Base-by-base conservation (phyloP, 2,888 invertebrate species). In the Caenorhabditis macrosperma region DNA sequence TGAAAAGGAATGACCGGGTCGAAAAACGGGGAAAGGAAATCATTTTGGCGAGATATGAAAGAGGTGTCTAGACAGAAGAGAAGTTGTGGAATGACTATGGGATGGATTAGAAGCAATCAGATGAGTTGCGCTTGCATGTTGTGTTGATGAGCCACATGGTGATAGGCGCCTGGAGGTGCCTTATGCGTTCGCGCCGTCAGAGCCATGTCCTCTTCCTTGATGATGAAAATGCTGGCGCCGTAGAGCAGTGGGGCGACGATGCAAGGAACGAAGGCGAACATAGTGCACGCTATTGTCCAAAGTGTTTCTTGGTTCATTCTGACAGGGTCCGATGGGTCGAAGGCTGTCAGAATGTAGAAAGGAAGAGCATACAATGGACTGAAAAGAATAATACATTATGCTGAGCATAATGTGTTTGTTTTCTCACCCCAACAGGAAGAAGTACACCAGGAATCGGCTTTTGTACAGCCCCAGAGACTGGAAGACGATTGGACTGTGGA, bases 121-220 rank as follows among this genome's bases (percentile, higher is more conserved):
- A 86, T 86, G 15, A 86, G 67, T 46, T 86, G 86, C 9, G 86
- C 86, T 63, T 86, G 86, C 59, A 82, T 78, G 55, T 72, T 82
- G 20, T 81, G 83, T 28, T 82, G 82, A 17, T 79, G 82, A 5
- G 77, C 74, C 9, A 84, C 82, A 35, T 84, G 84, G 41, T 85
- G 85, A 66, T 85, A 85, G 6, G 81, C 80, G 4, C 81, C 81
- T 1, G 82, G 81, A 0, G 79, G 80, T 1, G 79, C 78, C 26
- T 88, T 87, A 48, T 89, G 88, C 1, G 90, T 88, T 12, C 90
- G 61, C 7, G 89, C 89, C 0, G 88, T 88, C 50, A 90, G 71
- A 10, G 89, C 88, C 88, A 90, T 90, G 79, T 90, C 90, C 71
- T 90, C 90, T 68, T 90, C 90, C 61, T 90, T 90, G 82, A 90